phyloP scores from a whole-genome alignment of 2,113 vertebrate species.

The Tetraodon nigroviridis region DNA sequence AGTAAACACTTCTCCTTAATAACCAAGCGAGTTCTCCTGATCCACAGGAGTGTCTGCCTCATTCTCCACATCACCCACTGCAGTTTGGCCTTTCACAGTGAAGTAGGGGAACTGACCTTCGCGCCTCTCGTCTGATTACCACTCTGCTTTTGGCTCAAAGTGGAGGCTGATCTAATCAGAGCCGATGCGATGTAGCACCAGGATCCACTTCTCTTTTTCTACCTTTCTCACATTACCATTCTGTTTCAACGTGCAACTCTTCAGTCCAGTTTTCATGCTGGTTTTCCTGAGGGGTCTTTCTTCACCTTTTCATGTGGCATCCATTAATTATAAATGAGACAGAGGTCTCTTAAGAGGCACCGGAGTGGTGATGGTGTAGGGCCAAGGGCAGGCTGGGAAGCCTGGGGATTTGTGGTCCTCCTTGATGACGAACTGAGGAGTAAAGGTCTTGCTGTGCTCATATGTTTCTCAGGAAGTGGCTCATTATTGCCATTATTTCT shows the following conservation, averaged over 20 bases:
- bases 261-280: conserved; percentile 18
- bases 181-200: conserved; percentile 2
- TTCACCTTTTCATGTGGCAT: conserved; percentile 29
- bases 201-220: conserved; percentile 12
- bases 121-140: conserved; percentile 11
- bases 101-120: conserved; percentile 16
- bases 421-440: conserved; percentile 6
- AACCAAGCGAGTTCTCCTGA: not conserved
- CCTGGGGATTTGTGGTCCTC: not conserved
- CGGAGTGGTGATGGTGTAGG: conserved; percentile 18
- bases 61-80: conserved; percentile 1
- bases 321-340: conserved; percentile 51
- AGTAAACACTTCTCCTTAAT: no score
- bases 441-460: not conserved
- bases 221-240: conserved; percentile 28
- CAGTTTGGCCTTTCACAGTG: not conserved
- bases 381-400: conserved; percentile 11
- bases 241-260: conserved; percentile 18
- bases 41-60: no score
- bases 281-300: conserved; percentile 3
- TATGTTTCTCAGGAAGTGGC: not conserved
- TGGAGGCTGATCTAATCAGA: conserved; percentile 15
- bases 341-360: conserved; percentile 20
- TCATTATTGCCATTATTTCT: not conserved
- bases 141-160: conserved; percentile 1